These are phyloP conservation scores for Oncorhynchus keta DNA, from an alignment of 2,113 vertebrate species.

Conservation along the genomic window DNA sequence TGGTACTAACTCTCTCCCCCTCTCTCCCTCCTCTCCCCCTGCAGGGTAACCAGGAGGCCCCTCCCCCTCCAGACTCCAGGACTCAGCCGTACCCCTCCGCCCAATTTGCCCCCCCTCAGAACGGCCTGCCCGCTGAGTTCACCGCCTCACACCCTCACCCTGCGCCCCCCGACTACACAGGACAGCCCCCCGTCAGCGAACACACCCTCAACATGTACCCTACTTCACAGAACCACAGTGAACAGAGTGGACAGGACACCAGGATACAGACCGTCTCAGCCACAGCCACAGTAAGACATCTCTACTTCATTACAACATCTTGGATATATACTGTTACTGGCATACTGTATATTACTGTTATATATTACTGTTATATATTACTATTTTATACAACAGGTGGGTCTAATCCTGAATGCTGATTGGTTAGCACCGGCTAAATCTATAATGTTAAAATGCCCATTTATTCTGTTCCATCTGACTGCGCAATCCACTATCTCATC, in stretches of 20 bases:
- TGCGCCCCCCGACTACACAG: conserved; percentile 84
- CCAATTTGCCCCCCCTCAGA: conserved; percentile 90
- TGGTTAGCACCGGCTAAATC: too few species aligned
- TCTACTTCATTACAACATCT: too few species aligned
- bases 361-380: too few species aligned
- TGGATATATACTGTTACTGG: too few species aligned
- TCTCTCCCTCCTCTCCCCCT: conserved; percentile 8
- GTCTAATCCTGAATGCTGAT: too few species aligned
- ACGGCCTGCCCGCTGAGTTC: conserved; percentile 89
- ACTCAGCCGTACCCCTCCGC: conserved; percentile 92
- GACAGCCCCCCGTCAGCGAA: conserved; percentile 84
- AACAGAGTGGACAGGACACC: conserved; percentile 83
- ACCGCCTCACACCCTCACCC: conserved; percentile 86
- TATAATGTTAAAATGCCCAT: too few species aligned
- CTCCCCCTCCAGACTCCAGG: conserved; percentile 94
- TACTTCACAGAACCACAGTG: conserved; percentile 87
- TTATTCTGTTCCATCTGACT: too few species aligned
- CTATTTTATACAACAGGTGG: too few species aligned
- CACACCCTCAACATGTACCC: conserved; percentile 93
- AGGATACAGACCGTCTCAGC: conserved; percentile 89
- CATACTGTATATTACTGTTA: too few species aligned
- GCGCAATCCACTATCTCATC: too few species aligned
- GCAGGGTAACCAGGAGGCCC: conserved; percentile 95
- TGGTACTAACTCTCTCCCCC: neutral
- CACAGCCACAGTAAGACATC: conserved; percentile 92